These are phyloP conservation scores for Athripsodes cinereus DNA, from an alignment of 2,888 invertebrate genomes.

Conservation along the genomic window DNA sequence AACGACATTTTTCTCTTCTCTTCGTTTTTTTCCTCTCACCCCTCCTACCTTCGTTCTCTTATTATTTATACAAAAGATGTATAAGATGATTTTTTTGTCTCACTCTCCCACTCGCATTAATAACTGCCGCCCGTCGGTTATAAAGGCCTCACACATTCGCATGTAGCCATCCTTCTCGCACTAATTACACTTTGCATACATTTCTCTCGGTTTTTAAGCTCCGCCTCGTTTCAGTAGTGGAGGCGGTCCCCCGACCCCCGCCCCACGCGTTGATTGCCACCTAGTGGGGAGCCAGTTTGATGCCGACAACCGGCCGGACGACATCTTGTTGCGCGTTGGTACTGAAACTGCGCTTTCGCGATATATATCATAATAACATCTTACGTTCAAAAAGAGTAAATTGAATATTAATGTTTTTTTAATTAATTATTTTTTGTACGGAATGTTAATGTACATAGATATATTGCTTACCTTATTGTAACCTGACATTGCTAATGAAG, in stretches of 20 bases:
- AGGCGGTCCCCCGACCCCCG: conserved; percentile 25
- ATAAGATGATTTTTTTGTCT: conserved; percentile 47
- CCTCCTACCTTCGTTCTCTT: conserved; percentile 34
- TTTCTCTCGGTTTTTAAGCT: conserved; percentile 29
- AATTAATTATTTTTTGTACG: background rate
- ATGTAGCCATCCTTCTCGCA: conserved; percentile 48
- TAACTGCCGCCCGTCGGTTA: conserved; percentile 49
- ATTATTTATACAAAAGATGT: conserved; percentile 54
- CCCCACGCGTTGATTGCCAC: conserved; percentile 31
- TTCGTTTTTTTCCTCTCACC: conserved; percentile 37
- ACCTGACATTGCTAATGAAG: background rate
- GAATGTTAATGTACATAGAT: no score
- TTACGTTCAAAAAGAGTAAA: no score
- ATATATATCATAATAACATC: background rate
- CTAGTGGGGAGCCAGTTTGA: conserved; percentile 32
- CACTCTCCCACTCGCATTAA: conserved; percentile 54
- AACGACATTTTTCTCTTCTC: conserved; percentile 35
- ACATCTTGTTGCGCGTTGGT: conserved; percentile 18
- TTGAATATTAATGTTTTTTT: background rate
- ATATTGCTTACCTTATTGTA: no score
- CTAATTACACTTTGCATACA: conserved; percentile 34
- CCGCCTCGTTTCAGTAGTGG: conserved; percentile 37
- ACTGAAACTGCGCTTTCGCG: conserved; percentile 14
- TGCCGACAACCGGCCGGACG: conserved; percentile 19
- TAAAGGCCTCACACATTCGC: conserved; percentile 33